Conservation (phyloP, 2,113 vertebrate genomes). For the Neolamprologus cancellatus region DNA sequence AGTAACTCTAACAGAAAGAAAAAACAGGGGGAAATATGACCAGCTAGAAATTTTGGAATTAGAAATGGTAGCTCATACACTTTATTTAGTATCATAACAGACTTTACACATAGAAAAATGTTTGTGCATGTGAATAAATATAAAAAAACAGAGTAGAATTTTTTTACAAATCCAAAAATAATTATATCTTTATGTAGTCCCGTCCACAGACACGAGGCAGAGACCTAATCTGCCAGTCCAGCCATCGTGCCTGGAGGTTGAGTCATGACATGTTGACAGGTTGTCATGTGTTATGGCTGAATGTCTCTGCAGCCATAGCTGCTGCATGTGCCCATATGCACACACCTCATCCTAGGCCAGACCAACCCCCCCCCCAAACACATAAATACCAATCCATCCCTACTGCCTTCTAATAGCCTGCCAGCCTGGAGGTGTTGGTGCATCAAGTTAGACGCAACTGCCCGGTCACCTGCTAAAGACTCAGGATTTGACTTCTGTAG, state of each 20-base stretch:
- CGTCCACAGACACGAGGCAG: neutral
- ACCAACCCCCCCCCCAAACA: neutral
- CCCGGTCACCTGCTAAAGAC: constrained; percentile 7
- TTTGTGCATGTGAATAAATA: neutral
- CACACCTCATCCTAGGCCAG: constrained; percentile 20
- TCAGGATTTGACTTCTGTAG: constrained; percentile 40
- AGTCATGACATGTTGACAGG: constrained; percentile 82
- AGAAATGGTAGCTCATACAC: neutral
- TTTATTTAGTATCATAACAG: neutral
- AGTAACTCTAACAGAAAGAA: constrained; percentile 67
- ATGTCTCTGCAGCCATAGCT: constrained; percentile 44
- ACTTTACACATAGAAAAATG: neutral
- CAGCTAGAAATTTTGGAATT: neutral
- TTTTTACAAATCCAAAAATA: neutral
- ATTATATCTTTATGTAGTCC: neutral
- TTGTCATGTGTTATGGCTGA: constrained; percentile 68
- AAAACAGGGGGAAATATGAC: neutral
- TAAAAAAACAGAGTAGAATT: neutral
- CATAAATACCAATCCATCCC: neutral
- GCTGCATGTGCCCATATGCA: neutral
- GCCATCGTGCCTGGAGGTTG: constrained; percentile 70
- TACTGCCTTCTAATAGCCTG: constrained; percentile 37
- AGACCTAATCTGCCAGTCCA: constrained; percentile 42
- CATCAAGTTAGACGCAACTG: constrained; percentile 7
- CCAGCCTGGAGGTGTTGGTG: constrained; percentile 16